Conservation (phyloP, 2,888 invertebrate species). For the Dimorphilus gyrociliatus region DNA sequence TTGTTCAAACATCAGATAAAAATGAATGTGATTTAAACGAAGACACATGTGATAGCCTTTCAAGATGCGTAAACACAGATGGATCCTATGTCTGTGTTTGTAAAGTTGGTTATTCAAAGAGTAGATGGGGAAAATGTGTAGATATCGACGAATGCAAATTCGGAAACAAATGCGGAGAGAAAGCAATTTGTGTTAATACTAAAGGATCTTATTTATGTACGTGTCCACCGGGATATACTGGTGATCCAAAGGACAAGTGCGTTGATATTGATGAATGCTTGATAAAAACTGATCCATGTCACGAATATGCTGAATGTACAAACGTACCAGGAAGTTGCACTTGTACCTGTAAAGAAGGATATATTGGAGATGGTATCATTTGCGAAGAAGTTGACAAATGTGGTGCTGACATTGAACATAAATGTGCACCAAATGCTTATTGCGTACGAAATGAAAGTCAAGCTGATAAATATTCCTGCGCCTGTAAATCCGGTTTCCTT, state of each 20-base stretch:
- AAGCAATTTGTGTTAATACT: too few species aligned
- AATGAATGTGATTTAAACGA: conserved; percentile 5
- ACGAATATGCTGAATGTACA: conserved; percentile 14
- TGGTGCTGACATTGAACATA: too few species aligned
- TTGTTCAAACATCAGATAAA: too few species aligned
- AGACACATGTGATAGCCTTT: conserved; percentile 1
- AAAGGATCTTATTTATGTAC: too few species aligned
- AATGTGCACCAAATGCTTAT: too few species aligned
- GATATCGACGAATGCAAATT: conserved; percentile 8
- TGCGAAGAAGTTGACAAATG: too few species aligned
- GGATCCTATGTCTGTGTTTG: conserved; percentile 5
- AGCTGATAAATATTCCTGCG: conserved; percentile 18
- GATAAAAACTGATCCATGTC: too few species aligned
- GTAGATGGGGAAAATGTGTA: conserved; percentile 1
- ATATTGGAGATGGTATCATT: conserved; percentile 5
- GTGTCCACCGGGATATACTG: too few species aligned
- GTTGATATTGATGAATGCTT: too few species aligned
- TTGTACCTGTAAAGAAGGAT: conserved; percentile 23
- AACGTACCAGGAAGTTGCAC: conserved; percentile 20
- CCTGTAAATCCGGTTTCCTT: conserved; percentile 14
- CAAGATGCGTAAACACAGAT: conserved; percentile 2
- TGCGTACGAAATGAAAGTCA: too few species aligned
- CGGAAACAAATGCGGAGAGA: neutral
- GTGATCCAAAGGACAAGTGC: too few species aligned
- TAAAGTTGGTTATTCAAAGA: conserved; percentile 2